Conservation (phyloP, 2,113 vertebrate genomes). For the Coturnix japonica region DNA sequence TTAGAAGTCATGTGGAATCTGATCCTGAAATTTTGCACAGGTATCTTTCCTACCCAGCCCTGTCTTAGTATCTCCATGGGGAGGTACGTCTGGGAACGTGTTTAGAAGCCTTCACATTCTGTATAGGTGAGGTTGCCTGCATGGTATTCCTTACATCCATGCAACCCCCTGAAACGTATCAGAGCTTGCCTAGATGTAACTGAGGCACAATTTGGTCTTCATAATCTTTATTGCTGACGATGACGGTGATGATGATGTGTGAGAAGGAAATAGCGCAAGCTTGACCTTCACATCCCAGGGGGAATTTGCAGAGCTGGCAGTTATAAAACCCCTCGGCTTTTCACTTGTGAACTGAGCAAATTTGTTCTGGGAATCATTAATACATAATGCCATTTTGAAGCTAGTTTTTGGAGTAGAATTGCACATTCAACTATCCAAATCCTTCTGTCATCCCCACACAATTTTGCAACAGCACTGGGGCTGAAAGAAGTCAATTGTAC, state of each 20-base stretch:
- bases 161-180: not conserved
- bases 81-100: not conserved
- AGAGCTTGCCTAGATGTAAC: not conserved
- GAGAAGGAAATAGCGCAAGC: conserved; percentile 62
- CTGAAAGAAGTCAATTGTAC: conserved; percentile 34
- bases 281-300: conserved; percentile 19
- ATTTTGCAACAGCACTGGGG: not conserved
- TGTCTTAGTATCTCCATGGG: not conserved
- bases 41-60: not conserved
- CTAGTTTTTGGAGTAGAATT: conserved; percentile 20
- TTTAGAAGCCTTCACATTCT: not conserved
- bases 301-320: conserved; percentile 46
- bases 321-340: conserved; percentile 39
- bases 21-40: conserved; percentile 10
- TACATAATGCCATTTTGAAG: conserved; percentile 56
- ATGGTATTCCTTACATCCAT: not conserved
- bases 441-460: conserved; percentile 35
- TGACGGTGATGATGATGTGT: conserved; percentile 62
- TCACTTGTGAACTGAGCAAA: conserved; percentile 44
- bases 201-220: conserved; percentile 13
- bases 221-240: conserved; percentile 44
- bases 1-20: not conserved
- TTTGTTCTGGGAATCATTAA: conserved; percentile 68
- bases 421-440: conserved; percentile 11
- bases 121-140: not conserved